Evolutionary conservation across 2,113 vertebrate genomes (phyloP).

Genomic region (Puntigrus tetrazona): DNA sequence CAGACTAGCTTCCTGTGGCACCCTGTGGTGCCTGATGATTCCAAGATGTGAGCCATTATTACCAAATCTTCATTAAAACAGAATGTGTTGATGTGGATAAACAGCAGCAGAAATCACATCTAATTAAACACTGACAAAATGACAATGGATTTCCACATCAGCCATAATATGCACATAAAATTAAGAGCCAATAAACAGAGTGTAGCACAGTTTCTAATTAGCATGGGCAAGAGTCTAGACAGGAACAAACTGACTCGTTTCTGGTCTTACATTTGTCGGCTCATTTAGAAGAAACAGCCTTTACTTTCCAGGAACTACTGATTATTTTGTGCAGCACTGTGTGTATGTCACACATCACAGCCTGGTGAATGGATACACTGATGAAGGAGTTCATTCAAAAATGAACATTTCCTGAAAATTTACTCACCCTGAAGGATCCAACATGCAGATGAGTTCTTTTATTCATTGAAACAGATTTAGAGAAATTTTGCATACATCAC

Average conservation of each 20-base stretch:
- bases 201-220: slow-evolving; percentile 35
- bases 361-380: not conserved
- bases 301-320: slow-evolving; percentile 4
- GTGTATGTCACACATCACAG: not conserved
- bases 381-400: not conserved
- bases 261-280: not conserved
- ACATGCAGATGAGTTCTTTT: too few relatives aligned
- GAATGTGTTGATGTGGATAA: slow-evolving; percentile 25
- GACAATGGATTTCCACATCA: slow-evolving; percentile 29
- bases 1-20: not conserved
- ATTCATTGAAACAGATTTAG: too few relatives aligned
- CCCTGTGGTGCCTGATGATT: not conserved
- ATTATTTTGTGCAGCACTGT: not conserved
- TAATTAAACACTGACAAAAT: slow-evolving; percentile 42
- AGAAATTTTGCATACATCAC: too few relatives aligned
- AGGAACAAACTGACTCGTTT: not conserved
- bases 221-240: slow-evolving; percentile 11
- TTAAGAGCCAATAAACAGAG: slow-evolving; percentile 41
- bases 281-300: slow-evolving; percentile 20
- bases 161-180: slow-evolving; percentile 29
- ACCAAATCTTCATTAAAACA: slow-evolving; percentile 39
- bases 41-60: slow-evolving; percentile 24
- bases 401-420: too few relatives aligned
- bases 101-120: slow-evolving; percentile 26
- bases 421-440: too few relatives aligned